Base-by-base conservation (phyloP, 2,113 vertebrate species). In the Vulpes lagopus region DNA sequence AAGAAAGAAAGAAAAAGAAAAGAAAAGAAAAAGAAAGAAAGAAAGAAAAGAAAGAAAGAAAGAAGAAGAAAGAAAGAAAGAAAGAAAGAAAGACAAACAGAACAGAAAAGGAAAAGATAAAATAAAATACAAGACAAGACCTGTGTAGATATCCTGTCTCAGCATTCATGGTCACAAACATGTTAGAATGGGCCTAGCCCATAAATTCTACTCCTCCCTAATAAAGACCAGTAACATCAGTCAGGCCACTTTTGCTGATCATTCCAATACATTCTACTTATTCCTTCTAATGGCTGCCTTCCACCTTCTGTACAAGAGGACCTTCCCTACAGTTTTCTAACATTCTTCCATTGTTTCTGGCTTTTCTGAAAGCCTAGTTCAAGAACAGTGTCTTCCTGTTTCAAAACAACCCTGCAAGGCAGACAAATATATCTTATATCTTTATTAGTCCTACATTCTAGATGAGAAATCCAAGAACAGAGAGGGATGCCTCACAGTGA, bases 381-480 rank as follows among this genome's bases (percentile, higher is more conserved):
- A 81, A 65, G 53, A 73, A 82, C 8, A 81, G 49, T 59, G 8
- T 19, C 57, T 93, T 95, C 84, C 53, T 11, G 53, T 23, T 93
- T 97, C 25, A 73, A 96, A 97, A 83, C 14, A 73, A 22, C 22
- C 51, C 9, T 90, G 16, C 2, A 49, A 59, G 35, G 55, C 71
- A 92, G 64, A 51, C 49, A 81, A 95, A 93, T 79, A 19, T 19
- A 88, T 23, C 11, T 11, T 82, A 19, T 19, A 88, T 23, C 11
- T 11, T 82, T 91, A 89, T 71, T 84, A 60, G 51, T 94, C 49
- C 19, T 22, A 82, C 19, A 95, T 93, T 19, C 23, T 51, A 93
- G 11, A 76, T 64, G 65, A 90, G 43, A 96, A 90, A 81, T 57
- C 8, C 20, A 94, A 96, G 30, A 11, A 35, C 82, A 78, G 59